These are phyloP conservation scores for Chloroceryle aenea DNA, from an alignment of 2,113 vertebrate genomes.

Conservation along the genomic window DNA sequence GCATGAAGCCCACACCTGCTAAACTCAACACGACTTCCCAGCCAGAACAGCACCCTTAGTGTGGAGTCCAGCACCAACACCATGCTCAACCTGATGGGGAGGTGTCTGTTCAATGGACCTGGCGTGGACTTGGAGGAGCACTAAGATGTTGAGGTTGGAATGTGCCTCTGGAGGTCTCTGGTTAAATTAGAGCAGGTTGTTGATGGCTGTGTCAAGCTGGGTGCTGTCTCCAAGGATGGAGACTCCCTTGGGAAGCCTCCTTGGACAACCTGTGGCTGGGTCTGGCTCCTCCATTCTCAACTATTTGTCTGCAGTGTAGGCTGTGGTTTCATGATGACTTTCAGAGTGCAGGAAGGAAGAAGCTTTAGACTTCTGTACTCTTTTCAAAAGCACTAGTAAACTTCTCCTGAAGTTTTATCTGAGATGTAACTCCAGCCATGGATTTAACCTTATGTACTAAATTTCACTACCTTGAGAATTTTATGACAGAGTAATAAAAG, in stretches of 20 bases:
- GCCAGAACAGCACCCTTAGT: background rate
- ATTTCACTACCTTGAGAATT: background rate
- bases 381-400: background rate
- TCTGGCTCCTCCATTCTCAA: background rate
- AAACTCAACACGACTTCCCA: fast-evolving
- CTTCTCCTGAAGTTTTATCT: background rate
- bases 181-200: background rate
- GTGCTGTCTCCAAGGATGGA: background rate
- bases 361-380: background rate
- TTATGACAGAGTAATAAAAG: background rate
- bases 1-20: too few relatives aligned
- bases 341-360: background rate
- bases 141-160: background rate
- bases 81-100: fast-evolving
- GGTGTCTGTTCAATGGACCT: too few relatives aligned
- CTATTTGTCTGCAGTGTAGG: background rate
- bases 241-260: background rate
- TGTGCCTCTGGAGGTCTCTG: background rate
- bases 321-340: background rate
- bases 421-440: background rate
- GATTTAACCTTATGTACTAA: background rate
- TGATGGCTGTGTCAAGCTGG: background rate
- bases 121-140: background rate
- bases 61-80: fast-evolving
- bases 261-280: background rate